Percentiles rank a stretch among this genome's conserved stretches.
Conservation (phyloP, 2,888 invertebrate species). For the Elmis aenea region DNA sequence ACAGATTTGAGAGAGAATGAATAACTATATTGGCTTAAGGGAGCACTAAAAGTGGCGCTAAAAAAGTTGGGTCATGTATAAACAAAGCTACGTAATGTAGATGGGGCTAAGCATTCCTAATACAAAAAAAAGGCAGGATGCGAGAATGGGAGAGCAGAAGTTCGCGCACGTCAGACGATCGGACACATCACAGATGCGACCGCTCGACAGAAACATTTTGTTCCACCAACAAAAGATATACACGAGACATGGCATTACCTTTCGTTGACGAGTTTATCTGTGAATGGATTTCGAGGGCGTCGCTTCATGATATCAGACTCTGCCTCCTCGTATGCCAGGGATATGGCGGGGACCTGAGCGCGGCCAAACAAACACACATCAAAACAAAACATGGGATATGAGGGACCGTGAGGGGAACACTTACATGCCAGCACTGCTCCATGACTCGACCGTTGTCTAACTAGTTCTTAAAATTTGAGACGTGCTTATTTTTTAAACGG, state of each 20-base stretch:
- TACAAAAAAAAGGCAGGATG: constrained; percentile 16
- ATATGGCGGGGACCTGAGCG: constrained; percentile 92
- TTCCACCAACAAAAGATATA: constrained; percentile 37
- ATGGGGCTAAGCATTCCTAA: constrained; percentile 9
- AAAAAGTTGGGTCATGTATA: constrained; percentile 12
- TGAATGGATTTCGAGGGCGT: constrained; percentile 94
- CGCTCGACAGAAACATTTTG: constrained; percentile 20
- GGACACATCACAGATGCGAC: constrained; percentile 18
- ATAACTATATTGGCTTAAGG: too few species aligned
- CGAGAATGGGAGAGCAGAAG: constrained; percentile 35
- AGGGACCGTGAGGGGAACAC: constrained; percentile 28
- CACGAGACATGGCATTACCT: constrained; percentile 63
- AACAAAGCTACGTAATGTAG: too few species aligned
- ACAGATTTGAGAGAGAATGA: too few species aligned
- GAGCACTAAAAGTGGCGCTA: constrained; percentile 2
- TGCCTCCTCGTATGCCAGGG: constrained; percentile 96
- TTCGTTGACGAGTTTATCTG: constrained; percentile 97
- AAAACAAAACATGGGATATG: constrained; percentile 35
- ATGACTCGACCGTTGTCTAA: constrained; percentile 30
- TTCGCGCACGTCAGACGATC: constrained; percentile 27
- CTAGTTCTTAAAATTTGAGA: too few species aligned
- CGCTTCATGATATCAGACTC: constrained; percentile 99
- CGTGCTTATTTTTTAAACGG: too few species aligned
- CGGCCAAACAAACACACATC: constrained; percentile 45
- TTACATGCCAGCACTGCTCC: constrained; percentile 42